Evolutionary conservation across 2,888 invertebrate genomes (phyloP), one percentile per base, ranked within the genome.

Genomic region (Lepidochrysops patricia): DNA sequence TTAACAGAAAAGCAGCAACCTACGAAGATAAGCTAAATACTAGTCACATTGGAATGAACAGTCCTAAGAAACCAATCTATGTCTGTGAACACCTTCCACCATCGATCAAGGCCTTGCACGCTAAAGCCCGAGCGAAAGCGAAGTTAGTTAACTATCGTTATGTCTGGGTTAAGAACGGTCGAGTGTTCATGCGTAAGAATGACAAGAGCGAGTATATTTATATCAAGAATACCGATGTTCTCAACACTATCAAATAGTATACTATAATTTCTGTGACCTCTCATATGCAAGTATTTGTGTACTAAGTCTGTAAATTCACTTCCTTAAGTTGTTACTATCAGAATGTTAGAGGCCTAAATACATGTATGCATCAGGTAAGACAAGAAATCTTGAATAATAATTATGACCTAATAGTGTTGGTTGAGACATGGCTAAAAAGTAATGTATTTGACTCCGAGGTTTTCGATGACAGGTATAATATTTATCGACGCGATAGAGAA

Each of bases 201-300:
- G 63, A 65, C 23, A 29, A 64, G 4, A 64, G 67, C 1, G 27
- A 60, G 0, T 25, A 25, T 3, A 60, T 57, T 1, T 60, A 62
- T 6, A 60, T 34, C 58, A 7, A 61, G 15, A 9, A 37, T 13
- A 13, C 6, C 4, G 60, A 64, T 0, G 54, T 68, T 2, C 34
- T 34, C 12, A 9, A 34, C 2, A 34, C 12, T 6, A 34, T 34
- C 12, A 34, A 34, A 34, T 34, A 34, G n/a, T 3, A n/a, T n/a
- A n/a, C n/a, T 5, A 3, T 26, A 26, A n/a, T n/a, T n/a, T 26
- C 26, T 26, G 5, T 1, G 3, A 4, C 26, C n/a, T n/a, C n/a
- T 34, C 6, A 12, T 12, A 34, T n/a, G 34, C n/a, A 34, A 34
- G 34, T n/a, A 34, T 34, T 26, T n/a, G 34, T 34, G 2, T 34